Conservation (phyloP, 1,140 invertebrate genomes). For the Papilio aristodemus region DNA sequence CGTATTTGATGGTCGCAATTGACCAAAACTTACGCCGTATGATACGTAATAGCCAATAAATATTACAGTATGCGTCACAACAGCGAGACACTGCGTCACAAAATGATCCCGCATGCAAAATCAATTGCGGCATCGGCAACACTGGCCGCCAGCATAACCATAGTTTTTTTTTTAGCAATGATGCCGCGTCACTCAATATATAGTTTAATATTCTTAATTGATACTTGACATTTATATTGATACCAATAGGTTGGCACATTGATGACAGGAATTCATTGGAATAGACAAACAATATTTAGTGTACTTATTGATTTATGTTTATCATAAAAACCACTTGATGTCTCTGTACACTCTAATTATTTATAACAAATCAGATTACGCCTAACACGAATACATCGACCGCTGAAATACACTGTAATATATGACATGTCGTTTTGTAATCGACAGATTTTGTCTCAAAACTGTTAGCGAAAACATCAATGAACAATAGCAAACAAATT, state of each 20-base stretch:
- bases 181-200: neutral
- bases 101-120: neutral
- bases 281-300: neutral
- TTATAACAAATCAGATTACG: too few relatives aligned
- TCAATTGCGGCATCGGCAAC: neutral
- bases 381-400: too few relatives aligned
- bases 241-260: neutral
- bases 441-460: too few relatives aligned
- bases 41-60: neutral
- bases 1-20: neutral
- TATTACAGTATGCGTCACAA: conserved; percentile 8
- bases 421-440: too few relatives aligned
- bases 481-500: too few relatives aligned
- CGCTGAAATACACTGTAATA: too few relatives aligned
- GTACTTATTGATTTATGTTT: neutral
- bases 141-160: neutral
- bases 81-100: neutral
- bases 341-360: neutral
- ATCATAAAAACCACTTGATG: neutral
- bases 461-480: too few relatives aligned
- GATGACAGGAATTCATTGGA: neutral
- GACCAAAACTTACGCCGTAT: neutral
- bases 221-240: conserved; percentile 5
- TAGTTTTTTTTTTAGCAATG: neutral
- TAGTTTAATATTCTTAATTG: neutral